Base-by-base conservation (phyloP, 2,888 invertebrate genomes). In the Alloscopus bannaensis region DNA sequence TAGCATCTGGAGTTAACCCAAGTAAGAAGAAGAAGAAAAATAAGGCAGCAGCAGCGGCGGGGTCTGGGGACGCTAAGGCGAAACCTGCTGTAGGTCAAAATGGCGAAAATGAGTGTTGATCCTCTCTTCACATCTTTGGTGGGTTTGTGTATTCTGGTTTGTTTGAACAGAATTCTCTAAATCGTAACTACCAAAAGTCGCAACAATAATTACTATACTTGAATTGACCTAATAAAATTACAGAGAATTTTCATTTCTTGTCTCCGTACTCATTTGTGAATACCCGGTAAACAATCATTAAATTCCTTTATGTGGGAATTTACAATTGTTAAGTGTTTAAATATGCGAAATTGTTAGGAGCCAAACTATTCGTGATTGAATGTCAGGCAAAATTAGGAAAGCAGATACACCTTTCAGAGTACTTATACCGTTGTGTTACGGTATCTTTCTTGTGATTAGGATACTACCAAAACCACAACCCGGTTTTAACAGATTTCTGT, bases 11-110 rank as follows among this genome's bases (percentile, higher is more conserved):
- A 18, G 93, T 94, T 81, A 93, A 92, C 84, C 92, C 93, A 60
- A 96, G 95, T 89, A 91, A 94, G 26, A 94, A 93, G 86, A 96
- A 96, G 90, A 94, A 94, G 91, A 96, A 95, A 92, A 95, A 95
- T 92, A 95, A 95, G 93, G 94, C 94, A 92, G 93, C 93, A 83
- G 92, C 92, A 84, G 92, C 91, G 82, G 90, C 90, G 68, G 81
- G 94, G 94, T 92, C 92, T 93, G 84, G 92, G 92, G 73, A 65
- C 31, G 73, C 57, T 18, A 65, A 73, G 24, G 65, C 73, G 16
- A 85, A 92, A 91, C 4, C 52, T 83, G 89, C 90, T 65, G 81
- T 84, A 47, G 72, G 55, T n/a, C 71, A 69, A 22, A 80, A 82
- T 52, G 79, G 79, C 8, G 79, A 79, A 68, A 73, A 73, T 60